phyloP scores from a whole-genome alignment of 1,140 invertebrate genomes.

The Rhagoletis zephyria region DNA sequence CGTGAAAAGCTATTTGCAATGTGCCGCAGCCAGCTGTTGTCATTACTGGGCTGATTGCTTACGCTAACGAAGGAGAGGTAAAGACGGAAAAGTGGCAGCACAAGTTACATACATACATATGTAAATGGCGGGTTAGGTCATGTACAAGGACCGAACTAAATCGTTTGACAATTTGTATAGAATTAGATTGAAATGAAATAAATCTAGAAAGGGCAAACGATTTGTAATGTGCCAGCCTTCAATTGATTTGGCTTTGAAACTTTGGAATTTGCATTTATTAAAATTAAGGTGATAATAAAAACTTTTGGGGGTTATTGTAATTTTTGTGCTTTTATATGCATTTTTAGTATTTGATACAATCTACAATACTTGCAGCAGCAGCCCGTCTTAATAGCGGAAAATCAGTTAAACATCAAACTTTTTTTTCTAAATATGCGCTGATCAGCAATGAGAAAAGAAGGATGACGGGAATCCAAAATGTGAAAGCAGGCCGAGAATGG shows the following conservation, averaged over 20 bases:
- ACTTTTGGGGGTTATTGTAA: too few species aligned
- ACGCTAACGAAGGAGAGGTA: background rate
- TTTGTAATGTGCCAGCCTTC: conserved; percentile 2
- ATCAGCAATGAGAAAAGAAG: too few species aligned
- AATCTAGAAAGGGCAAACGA: conserved; percentile 31
- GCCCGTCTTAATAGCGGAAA: too few species aligned
- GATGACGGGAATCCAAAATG: too few species aligned
- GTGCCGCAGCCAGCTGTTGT: conserved; percentile 50
- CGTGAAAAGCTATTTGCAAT: conserved; percentile 5
- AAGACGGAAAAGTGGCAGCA: background rate
- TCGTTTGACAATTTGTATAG: conserved; percentile 47
- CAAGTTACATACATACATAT: too few species aligned
- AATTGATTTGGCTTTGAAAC: background rate
- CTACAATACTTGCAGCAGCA: too few species aligned
- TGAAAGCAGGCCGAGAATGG: too few species aligned
- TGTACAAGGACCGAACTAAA: conserved; percentile 22
- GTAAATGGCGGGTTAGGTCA: background rate
- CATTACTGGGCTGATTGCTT: conserved; percentile 45
- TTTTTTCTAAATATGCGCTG: too few species aligned
- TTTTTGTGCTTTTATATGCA: too few species aligned
- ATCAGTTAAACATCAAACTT: too few species aligned
- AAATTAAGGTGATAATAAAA: background rate
- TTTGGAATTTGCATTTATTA: background rate
- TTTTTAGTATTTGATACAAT: too few species aligned
- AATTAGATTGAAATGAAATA: conserved; percentile 39